A percentile compares a stretch with the other conserved stretches of the same genome.
Evolutionary conservation across 64 coral and sea anemone species (phyloP).

Genomic region (Montipora sp.): DNA sequence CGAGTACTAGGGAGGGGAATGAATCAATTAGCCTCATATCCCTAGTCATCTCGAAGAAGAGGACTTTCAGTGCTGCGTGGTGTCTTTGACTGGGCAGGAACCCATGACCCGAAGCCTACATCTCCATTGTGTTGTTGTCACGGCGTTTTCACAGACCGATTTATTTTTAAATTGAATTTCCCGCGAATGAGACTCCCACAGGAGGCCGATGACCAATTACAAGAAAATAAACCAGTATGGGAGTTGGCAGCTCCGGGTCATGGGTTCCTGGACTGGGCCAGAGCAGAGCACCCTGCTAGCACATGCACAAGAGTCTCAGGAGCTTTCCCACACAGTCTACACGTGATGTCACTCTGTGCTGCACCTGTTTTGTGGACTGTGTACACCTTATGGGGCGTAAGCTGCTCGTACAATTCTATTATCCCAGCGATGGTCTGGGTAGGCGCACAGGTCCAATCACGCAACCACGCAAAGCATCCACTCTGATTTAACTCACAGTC

Average conservation of each 20-base stretch:
- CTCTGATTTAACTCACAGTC: background rate
- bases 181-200: too few species aligned
- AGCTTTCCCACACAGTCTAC: conserved; percentile 26
- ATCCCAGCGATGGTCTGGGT: too few species aligned
- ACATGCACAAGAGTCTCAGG: conserved; percentile 16
- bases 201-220: too few species aligned
- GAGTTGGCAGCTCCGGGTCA: too few species aligned
- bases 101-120: too few species aligned
- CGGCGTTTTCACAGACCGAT: too few species aligned
- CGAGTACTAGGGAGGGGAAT: conserved; percentile 17
- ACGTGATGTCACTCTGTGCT: background rate
- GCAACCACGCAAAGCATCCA: too few species aligned
- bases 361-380: background rate
- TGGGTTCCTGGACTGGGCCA: conserved; percentile 6
- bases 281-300: background rate
- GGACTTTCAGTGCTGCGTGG: conserved; percentile 11
- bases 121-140: too few species aligned
- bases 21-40: background rate
- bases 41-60: conserved; percentile 30
- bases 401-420: background rate
- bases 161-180: too few species aligned
- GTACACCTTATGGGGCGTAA: background rate
- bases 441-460: too few species aligned
- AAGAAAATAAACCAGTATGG: too few species aligned
- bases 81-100: background rate